These are phyloP conservation scores for Noctua janthina DNA, from an alignment of 2,888 invertebrate species.

Conservation along the genomic window DNA sequence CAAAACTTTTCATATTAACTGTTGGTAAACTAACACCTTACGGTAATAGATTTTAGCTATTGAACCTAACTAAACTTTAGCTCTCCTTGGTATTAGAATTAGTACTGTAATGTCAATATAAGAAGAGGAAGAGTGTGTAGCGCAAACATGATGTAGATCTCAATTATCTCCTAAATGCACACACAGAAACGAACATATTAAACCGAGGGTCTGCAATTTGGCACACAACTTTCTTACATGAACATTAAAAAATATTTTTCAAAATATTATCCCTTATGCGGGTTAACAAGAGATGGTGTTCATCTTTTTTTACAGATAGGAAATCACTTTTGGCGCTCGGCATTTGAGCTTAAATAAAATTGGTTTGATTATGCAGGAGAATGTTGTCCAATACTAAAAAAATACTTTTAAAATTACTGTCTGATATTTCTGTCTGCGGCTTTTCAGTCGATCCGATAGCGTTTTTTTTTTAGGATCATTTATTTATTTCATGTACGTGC, in stretches of 20 bases:
- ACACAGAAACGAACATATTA: neutral
- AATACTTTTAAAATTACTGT: too few relatives aligned
- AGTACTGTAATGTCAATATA: constrained; percentile 24
- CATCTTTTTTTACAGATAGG: neutral
- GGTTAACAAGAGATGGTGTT: neutral
- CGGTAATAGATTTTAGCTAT: constrained; percentile 37
- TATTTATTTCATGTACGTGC: neutral
- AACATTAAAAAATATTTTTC: neutral
- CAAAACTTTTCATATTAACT: constrained; percentile 59
- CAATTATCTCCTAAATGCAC: neutral
- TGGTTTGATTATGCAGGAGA: neutral
- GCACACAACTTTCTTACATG: neutral
- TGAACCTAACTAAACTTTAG: constrained; percentile 37
- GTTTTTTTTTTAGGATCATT: neutral
- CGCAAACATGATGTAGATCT: neutral
- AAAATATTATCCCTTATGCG: neutral
- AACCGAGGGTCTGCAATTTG: neutral
- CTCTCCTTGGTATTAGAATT: constrained; percentile 41
- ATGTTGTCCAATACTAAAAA: neutral
- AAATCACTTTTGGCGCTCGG: neutral
- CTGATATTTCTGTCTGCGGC: neutral
- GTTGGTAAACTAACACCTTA: constrained; percentile 47
- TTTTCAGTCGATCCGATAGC: neutral
- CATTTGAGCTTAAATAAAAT: neutral
- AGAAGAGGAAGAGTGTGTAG: neutral